Evolutionary conservation across 2,113 vertebrate genomes (phyloP).

Genomic region (Bubo blakistoni): DNA sequence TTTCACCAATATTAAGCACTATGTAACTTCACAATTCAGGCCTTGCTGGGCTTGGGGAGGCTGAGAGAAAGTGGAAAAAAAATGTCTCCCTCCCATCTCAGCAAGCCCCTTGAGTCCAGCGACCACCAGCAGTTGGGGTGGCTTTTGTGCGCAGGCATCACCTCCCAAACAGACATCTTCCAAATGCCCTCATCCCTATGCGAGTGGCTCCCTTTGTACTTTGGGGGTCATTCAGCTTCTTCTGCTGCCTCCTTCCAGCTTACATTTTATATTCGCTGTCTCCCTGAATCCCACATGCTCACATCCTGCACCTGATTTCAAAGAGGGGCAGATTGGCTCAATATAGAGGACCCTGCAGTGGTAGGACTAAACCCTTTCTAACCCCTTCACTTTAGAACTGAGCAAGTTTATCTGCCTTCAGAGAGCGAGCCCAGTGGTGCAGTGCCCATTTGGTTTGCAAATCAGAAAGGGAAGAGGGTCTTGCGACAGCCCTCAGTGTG

Average conservation of each 20-base stretch:
- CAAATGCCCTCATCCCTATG: neutral
- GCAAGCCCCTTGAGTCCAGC: neutral
- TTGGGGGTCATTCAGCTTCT: neutral
- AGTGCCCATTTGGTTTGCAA: neutral
- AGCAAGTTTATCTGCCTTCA: neutral
- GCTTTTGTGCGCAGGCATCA: neutral
- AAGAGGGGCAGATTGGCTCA: neutral
- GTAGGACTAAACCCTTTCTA: neutral
- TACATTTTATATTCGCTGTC: neutral
- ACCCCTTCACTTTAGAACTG: accelerated
- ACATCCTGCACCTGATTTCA: neutral
- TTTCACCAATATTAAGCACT: neutral
- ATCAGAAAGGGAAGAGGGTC: neutral
- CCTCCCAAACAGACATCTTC: neutral
- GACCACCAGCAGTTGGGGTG: accelerated
- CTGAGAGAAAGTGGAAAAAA: neutral
- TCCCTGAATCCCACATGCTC: neutral
- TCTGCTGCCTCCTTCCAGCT: neutral
- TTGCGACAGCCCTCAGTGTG: accelerated
- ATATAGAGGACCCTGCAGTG: accelerated
- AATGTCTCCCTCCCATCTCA: neutral
- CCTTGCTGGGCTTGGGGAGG: neutral
- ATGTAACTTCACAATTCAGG: accelerated
- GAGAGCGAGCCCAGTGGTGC: accelerated
- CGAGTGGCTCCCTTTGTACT: neutral